Evolutionary conservation across 2,113 vertebrate genomes (phyloP).

Genomic region (Hymenochirus boettgeri): DNA sequence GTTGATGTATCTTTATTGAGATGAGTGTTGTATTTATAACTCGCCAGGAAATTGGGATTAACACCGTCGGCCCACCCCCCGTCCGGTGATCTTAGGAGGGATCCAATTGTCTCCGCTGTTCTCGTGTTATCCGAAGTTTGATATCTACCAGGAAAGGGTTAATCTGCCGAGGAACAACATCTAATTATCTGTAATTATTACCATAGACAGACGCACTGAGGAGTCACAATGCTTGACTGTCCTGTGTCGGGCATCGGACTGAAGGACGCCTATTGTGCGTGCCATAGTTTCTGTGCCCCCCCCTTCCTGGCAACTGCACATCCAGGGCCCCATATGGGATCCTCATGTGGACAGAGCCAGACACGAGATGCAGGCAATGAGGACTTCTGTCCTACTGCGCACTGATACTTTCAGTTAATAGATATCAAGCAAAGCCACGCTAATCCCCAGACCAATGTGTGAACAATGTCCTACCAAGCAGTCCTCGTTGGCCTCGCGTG

Average conservation of each 20-base stretch:
- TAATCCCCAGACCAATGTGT: conserved; percentile 45
- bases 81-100: too few relatives aligned
- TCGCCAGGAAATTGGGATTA: too few relatives aligned
- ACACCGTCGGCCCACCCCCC: too few relatives aligned
- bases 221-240: not conserved
- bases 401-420: conserved; percentile 49
- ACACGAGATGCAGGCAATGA: conserved; percentile 28
- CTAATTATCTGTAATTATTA: conserved; percentile 42
- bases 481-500: conserved; percentile 39
- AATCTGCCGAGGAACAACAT: conserved; percentile 66
- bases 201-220: conserved; percentile 16
- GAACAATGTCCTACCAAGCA: conserved; percentile 48
- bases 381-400: conserved; percentile 42
- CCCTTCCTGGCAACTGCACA: not conserved
- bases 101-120: too few relatives aligned
- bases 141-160: conserved; percentile 19
- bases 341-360: conserved; percentile 10
- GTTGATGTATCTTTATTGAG: too few relatives aligned
- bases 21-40: too few relatives aligned
- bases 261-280: too few relatives aligned
- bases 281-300: too few relatives aligned
- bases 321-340: conserved; percentile 32
- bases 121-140: not conserved
- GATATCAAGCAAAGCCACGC: conserved; percentile 41
- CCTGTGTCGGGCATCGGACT: not conserved